phyloP scores from a whole-genome alignment of 2,888 invertebrate genomes.

The Apamea epomidion region DNA sequence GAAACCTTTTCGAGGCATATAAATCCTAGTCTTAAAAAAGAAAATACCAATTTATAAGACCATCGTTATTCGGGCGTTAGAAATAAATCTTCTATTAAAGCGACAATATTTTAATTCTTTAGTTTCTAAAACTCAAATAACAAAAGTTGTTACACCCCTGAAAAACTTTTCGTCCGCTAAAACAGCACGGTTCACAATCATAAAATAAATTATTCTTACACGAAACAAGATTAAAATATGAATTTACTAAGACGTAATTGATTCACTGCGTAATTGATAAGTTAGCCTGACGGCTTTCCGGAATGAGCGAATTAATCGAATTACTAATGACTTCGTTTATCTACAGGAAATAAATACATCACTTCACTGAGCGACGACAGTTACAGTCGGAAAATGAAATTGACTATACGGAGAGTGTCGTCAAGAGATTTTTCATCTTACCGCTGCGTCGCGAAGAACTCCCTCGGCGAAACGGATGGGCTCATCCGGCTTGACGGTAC shows the following conservation, averaged over 20 bases:
- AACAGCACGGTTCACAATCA: conserved; percentile 15
- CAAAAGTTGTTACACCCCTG: conserved; percentile 16
- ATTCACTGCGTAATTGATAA: conserved; percentile 60
- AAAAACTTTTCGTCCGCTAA: conserved; percentile 29
- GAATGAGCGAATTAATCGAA: conserved; percentile 55
- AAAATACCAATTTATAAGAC: not conserved
- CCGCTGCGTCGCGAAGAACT: conserved; percentile 97
- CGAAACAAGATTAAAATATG: conserved; percentile 54
- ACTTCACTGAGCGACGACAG: conserved; percentile 95
- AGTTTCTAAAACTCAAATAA: conserved; percentile 20
- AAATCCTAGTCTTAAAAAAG: not conserved
- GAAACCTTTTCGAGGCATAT: not conserved
- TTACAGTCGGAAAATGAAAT: conserved; percentile 97
- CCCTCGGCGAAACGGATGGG: conserved; percentile 97
- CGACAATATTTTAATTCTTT: not conserved
- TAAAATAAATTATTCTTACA: conserved; percentile 32
- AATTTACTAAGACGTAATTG: conserved; percentile 46
- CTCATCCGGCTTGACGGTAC: conserved; percentile 97
- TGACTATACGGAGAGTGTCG: conserved; percentile 95
- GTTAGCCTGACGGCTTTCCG: conserved; percentile 53
- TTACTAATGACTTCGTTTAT: conserved; percentile 60
- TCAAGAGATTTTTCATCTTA: conserved; percentile 96
- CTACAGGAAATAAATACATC: conserved; percentile 96
- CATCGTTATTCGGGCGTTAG: too few species aligned
- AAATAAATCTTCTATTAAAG: conserved; percentile 12